Evolutionary conservation across 35 echinoderm and acorn worm genomes (phyloP).

Genomic region (Ptychodera flava): DNA sequence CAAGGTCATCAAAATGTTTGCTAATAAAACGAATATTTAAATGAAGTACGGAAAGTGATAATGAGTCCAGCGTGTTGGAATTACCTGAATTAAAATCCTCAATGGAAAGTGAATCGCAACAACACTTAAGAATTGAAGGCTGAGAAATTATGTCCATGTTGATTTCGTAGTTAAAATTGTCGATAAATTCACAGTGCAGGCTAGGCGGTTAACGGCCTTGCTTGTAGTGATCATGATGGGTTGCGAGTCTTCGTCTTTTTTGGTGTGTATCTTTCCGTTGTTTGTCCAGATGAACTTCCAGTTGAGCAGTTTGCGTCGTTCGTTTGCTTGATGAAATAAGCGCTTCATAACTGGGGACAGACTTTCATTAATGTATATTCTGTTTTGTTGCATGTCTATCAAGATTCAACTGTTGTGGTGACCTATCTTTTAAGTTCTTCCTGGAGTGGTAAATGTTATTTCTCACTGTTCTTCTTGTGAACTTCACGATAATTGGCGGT

Average conservation of each 20-base stretch:
- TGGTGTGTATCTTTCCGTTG: background rate
- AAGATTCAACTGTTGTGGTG: background rate
- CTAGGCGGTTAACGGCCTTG: background rate
- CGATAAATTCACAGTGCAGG: background rate
- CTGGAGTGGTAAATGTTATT: background rate
- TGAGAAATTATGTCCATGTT: background rate
- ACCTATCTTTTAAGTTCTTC: background rate
- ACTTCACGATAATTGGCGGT: background rate
- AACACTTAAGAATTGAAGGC: background rate
- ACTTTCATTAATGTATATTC: constrained; percentile 2
- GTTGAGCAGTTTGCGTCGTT: background rate
- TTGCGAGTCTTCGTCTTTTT: background rate
- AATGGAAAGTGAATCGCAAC: background rate
- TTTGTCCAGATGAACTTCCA: background rate
- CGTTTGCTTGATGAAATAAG: constrained; percentile 1
- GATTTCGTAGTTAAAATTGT: background rate
- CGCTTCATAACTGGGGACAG: background rate
- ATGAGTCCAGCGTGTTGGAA: background rate
- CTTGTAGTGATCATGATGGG: background rate
- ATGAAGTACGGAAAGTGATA: constrained; percentile 1
- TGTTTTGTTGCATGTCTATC: background rate
- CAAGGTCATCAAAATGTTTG: background rate
- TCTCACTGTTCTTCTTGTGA: background rate
- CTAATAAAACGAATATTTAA: background rate
- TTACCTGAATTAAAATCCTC: background rate